Evolutionary conservation across 2,797 vertebrate species (phyloP).

Genomic region (Lutjanus argentimaculatus): DNA sequence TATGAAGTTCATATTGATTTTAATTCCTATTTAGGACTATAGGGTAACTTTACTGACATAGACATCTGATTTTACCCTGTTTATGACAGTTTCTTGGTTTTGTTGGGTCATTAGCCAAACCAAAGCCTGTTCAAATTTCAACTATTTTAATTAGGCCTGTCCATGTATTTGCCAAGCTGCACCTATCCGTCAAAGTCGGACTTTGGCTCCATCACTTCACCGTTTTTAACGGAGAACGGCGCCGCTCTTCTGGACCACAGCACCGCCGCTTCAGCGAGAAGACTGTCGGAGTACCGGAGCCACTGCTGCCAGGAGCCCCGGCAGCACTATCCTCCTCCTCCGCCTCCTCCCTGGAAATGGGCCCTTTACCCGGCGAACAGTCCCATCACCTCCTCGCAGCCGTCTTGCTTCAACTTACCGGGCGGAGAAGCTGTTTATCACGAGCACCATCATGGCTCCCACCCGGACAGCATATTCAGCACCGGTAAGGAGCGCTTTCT

Average conservation of each 20-base stretch:
- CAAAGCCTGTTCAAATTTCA: not conserved
- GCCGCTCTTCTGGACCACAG: slow-evolving; percentile 18
- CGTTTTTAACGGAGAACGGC: slow-evolving; percentile 34
- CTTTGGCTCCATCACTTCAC: slow-evolving; percentile 29
- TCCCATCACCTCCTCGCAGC: not conserved
- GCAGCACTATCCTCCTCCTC: slow-evolving; percentile 14
- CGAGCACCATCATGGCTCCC: slow-evolving; percentile 11
- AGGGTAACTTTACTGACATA: no score
- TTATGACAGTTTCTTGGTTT: not conserved
- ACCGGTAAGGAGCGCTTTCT: slow-evolving; percentile 4
- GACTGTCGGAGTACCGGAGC: slow-evolving; percentile 39
- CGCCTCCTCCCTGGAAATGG: slow-evolving; percentile 54
- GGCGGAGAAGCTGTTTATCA: not conserved
- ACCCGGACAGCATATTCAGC: not conserved
- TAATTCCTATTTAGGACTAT: no score
- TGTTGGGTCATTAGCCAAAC: not conserved
- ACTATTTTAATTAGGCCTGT: not conserved
- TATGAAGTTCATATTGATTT: not conserved
- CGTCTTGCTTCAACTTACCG: slow-evolving; percentile 27
- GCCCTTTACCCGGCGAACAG: slow-evolving; percentile 31
- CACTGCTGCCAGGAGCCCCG: slow-evolving; percentile 28
- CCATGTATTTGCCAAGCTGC: slow-evolving; percentile 68
- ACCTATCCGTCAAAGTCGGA: slow-evolving; percentile 43
- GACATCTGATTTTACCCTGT: no score
- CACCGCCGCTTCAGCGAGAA: not conserved